Conservation (phyloP, 2,113 vertebrate genomes). For the Rafetus swinhoei region DNA sequence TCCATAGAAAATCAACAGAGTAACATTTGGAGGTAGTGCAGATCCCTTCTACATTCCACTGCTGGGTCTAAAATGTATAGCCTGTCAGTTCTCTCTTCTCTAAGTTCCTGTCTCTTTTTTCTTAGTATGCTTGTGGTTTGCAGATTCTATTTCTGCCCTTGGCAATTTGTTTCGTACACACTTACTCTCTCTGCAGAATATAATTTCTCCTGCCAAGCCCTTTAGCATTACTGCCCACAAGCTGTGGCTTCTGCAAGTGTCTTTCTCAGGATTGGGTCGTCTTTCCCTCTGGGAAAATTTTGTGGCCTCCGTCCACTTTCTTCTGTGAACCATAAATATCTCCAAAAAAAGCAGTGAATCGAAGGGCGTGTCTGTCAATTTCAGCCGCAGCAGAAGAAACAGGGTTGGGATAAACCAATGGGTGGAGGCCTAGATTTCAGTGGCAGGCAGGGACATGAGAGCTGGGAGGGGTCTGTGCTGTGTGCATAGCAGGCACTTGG, state of each 20-base stretch:
- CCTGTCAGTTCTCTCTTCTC: not conserved
- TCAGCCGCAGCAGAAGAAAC: not conserved
- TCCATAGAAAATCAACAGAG: not conserved
- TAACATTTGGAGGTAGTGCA: not conserved
- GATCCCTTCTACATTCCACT: not conserved
- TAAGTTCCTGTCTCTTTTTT: not conserved
- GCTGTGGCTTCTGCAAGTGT: rapidly evolving
- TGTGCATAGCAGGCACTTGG: not conserved
- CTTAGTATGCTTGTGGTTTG: not conserved
- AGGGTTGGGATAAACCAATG: not conserved
- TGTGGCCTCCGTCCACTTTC: rapidly evolving
- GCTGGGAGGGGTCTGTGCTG: constrained; percentile 55
- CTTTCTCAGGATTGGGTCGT: not conserved
- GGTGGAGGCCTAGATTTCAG: constrained; percentile 25
- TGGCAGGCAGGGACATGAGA: constrained; percentile 30
- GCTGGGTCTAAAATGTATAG: not conserved
- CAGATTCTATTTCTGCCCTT: constrained; percentile 36
- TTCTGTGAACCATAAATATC: not conserved
- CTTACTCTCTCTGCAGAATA: not conserved
- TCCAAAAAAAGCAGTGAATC: not conserved
- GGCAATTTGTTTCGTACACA: not conserved
- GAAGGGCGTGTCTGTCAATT: not conserved
- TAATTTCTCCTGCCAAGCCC: not conserved
- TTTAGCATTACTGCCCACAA: not conserved
- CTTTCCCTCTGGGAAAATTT: not conserved